Percentiles rank a stretch among this genome's conserved stretches.
phyloP scores from a whole-genome alignment of 1,140 invertebrate genomes.

The Dendroctonus valens region DNA sequence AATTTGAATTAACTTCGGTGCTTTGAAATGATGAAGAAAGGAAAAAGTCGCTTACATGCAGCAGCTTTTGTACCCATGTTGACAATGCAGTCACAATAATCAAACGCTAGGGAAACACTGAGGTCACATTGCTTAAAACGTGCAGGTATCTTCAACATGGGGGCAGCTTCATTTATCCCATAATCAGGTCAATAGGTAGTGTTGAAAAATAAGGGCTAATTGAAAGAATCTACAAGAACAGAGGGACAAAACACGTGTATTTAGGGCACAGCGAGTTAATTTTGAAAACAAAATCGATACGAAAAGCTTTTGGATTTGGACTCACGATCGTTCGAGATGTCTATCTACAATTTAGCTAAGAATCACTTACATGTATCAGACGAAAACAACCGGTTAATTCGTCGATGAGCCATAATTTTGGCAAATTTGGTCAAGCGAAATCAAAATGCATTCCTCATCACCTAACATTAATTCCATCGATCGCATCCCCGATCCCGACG shows the following conservation, averaged over 20 bases:
- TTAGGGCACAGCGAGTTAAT: constrained; percentile 39
- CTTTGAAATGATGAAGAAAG: constrained; percentile 5
- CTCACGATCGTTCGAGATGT: constrained; percentile 39
- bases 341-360: constrained; percentile 37
- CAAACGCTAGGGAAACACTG: constrained; percentile 53
- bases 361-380: constrained; percentile 48
- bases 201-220: constrained; percentile 48
- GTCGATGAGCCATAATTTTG: constrained; percentile 28
- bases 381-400: constrained; percentile 40
- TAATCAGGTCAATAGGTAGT: constrained; percentile 47
- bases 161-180: constrained; percentile 50
- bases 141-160: constrained; percentile 53
- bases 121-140: constrained; percentile 54
- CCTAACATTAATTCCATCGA: constrained; percentile 28
- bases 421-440: constrained; percentile 24
- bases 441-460: constrained; percentile 27
- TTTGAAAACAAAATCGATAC: constrained; percentile 41
- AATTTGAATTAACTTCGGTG: no score
- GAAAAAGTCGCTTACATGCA: constrained; percentile 62
- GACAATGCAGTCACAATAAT: constrained; percentile 55
- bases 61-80: constrained; percentile 73
- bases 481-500: constrained; percentile 8
- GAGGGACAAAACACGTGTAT: constrained; percentile 45
- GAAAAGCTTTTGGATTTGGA: constrained; percentile 34
- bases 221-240: constrained; percentile 49